Conservation (phyloP, 2,113 vertebrate species). For the Eubucco bourcierii region DNA sequence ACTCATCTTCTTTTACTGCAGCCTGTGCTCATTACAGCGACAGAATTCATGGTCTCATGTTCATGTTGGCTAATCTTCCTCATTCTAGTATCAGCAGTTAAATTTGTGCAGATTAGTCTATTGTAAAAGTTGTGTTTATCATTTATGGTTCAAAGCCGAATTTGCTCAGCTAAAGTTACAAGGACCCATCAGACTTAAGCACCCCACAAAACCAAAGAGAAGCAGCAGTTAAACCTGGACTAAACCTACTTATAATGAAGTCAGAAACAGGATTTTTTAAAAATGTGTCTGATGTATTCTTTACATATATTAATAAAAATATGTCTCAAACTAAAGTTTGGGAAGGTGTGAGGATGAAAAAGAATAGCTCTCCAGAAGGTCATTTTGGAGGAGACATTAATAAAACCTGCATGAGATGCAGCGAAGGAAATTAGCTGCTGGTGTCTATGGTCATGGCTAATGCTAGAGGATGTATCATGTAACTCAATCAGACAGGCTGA, state of each 20-base stretch:
- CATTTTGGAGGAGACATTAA: slow-evolving; percentile 2
- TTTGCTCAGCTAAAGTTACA: neutral
- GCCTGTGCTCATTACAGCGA: neutral
- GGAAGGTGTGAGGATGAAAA: neutral
- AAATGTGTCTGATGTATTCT: neutral
- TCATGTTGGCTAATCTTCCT: neutral
- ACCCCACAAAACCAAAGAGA: neutral
- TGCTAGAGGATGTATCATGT: slow-evolving; percentile 48
- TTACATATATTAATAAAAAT: neutral
- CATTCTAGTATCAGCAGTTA: neutral
- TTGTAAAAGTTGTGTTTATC: neutral
- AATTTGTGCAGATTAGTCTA: neutral
- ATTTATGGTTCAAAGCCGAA: neutral
- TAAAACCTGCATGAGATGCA: neutral
- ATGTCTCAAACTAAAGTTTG: neutral
- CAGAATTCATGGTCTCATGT: neutral
- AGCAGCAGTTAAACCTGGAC: neutral
- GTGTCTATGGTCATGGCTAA: slow-evolving; percentile 28
- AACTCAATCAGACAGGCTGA: slow-evolving; percentile 47
- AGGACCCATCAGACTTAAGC: neutral
- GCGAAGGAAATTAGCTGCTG: slow-evolving; percentile 48
- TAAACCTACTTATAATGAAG: neutral
- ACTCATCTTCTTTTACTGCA: neutral
- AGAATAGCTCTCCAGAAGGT: neutral
- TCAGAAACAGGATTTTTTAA: neutral